Evolutionary conservation across 2,888 invertebrate genomes (phyloP).

Genomic region (Anoncus sp.): DNA sequence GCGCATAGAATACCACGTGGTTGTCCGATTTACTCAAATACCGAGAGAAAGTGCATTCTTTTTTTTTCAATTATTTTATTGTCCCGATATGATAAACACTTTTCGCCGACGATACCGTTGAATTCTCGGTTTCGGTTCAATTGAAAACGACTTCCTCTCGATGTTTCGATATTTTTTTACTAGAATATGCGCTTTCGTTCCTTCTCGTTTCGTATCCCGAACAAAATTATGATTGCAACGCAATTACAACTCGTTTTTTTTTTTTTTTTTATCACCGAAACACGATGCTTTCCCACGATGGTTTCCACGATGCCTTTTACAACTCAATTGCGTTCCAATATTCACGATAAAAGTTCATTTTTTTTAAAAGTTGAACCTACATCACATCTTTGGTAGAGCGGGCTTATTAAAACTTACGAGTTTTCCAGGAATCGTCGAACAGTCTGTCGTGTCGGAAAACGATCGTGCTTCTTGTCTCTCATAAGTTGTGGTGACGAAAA

Average conservation of each 20-base stretch:
- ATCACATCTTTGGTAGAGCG: not conserved
- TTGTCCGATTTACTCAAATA: not conserved
- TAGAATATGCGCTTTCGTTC: not conserved
- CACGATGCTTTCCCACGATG: slow-evolving; percentile 32
- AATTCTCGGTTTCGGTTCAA: slow-evolving; percentile 26
- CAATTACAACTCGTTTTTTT: slow-evolving; percentile 3
- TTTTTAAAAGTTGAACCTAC: slow-evolving; percentile 7
- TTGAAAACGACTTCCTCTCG: slow-evolving; percentile 34
- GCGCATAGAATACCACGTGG: not conserved
- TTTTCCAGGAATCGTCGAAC: slow-evolving; percentile 16
- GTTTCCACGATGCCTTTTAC: no score
- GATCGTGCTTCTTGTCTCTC: not conserved
- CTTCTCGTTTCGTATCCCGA: not conserved
- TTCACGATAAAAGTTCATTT: slow-evolving; percentile 20
- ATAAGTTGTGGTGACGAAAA: no score
- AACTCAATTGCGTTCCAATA: not conserved
- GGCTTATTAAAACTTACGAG: slow-evolving; percentile 21
- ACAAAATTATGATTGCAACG: slow-evolving; percentile 7
- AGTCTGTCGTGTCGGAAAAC: not conserved
- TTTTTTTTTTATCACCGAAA: not conserved
- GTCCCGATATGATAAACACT: slow-evolving; percentile 11
- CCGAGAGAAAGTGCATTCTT: slow-evolving; percentile 6
- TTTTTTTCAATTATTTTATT: slow-evolving; percentile 8
- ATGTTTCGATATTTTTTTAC: slow-evolving; percentile 18
- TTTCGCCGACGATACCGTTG: slow-evolving; percentile 4